Conservation (phyloP, 2,113 vertebrate species). For the Reinhardtius hippoglossoides region DNA sequence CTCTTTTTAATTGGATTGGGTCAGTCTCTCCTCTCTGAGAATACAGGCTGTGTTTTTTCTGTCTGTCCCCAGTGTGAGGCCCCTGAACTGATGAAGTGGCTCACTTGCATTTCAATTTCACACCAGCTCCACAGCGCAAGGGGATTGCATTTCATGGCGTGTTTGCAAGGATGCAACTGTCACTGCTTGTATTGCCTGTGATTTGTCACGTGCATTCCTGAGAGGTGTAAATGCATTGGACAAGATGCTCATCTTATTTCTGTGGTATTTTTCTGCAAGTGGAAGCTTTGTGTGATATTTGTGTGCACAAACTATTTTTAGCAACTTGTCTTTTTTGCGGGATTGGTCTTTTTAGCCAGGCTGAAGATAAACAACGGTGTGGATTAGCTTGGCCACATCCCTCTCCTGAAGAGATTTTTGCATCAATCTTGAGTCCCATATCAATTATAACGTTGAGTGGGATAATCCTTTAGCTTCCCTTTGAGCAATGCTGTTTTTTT, state of each 20-base stretch:
- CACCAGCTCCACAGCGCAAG: slow-evolving; percentile 21
- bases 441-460: slow-evolving; percentile 44
- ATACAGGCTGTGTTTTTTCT: slow-evolving; percentile 12
- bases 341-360: slow-evolving; percentile 14
- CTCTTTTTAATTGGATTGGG: slow-evolving; percentile 59
- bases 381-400: slow-evolving; percentile 9
- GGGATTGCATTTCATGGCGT: slow-evolving; percentile 16
- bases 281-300: neutral
- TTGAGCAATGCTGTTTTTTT: slow-evolving; percentile 12
- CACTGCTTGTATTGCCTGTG: neutral
- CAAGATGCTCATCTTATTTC: neutral
- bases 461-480: slow-evolving; percentile 40
- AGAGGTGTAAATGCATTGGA: neutral
- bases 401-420: slow-evolving; percentile 26
- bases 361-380: slow-evolving; percentile 25
- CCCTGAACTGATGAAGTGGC: slow-evolving; percentile 42
- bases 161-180: slow-evolving; percentile 19
- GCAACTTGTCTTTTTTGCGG: slow-evolving; percentile 2
- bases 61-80: slow-evolving; percentile 36
- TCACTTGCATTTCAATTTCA: slow-evolving; percentile 62
- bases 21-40: slow-evolving; percentile 35
- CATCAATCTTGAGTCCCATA: slow-evolving; percentile 28
- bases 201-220: slow-evolving; percentile 7
- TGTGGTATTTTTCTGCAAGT: neutral
- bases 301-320: neutral